A percentile compares a stretch with the other conserved stretches of the same genome.
Conservation (phyloP, 2,888 invertebrate species). For the Stenodera caucasica region DNA sequence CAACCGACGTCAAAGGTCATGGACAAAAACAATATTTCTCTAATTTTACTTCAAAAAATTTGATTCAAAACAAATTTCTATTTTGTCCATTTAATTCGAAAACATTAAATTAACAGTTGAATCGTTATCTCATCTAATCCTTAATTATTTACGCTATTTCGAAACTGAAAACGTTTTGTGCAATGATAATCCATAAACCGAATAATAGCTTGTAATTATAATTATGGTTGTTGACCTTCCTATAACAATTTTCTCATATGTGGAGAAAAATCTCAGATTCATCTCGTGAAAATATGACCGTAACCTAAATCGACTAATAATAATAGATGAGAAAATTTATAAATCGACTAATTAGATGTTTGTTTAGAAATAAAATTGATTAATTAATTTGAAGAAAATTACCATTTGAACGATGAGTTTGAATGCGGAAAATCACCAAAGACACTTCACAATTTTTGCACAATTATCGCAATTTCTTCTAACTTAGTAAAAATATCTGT, state of each 20-base stretch:
- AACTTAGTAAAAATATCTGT: background rate
- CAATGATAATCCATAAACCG: background rate
- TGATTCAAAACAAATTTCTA: too few relatives aligned
- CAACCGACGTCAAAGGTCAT: too few relatives aligned
- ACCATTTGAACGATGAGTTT: background rate
- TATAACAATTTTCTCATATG: background rate
- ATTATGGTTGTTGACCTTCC: conserved; percentile 10
- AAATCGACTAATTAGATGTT: background rate
- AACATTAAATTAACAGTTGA: too few relatives aligned
- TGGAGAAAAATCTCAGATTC: background rate
- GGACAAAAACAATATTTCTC: too few relatives aligned
- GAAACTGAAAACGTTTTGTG: background rate
- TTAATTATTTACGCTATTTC: background rate
- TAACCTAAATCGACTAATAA: background rate
- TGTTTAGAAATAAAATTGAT: background rate
- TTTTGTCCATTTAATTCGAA: too few relatives aligned
- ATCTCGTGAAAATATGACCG: conserved; percentile 2
- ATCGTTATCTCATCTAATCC: background rate
- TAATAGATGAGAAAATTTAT: background rate
- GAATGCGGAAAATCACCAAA: background rate
- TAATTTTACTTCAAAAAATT: too few relatives aligned
- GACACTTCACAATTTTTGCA: background rate
- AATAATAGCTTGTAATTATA: background rate
- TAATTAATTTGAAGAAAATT: background rate
- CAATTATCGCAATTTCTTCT: background rate